Conservation (phyloP, 2,797 vertebrate genomes). For the Pteropus rufus region DNA sequence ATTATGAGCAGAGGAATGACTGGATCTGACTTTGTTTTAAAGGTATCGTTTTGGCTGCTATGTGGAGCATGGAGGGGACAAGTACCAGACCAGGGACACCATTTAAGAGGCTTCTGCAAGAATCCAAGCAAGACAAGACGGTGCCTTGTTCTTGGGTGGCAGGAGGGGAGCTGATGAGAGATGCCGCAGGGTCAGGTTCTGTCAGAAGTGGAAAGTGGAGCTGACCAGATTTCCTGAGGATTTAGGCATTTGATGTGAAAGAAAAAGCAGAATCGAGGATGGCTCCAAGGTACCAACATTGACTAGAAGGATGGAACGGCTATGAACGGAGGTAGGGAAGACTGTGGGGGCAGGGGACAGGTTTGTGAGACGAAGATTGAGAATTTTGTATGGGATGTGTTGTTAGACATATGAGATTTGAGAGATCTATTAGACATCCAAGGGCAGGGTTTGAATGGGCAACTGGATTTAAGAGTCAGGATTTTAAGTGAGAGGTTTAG, state of each 20-base stretch:
- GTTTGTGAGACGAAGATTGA: not conserved
- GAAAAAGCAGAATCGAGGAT: not conserved
- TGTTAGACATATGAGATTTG: not conserved
- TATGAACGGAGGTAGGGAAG: not conserved
- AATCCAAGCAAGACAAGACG: not conserved
- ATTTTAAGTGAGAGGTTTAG: not conserved
- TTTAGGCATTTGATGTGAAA: not conserved
- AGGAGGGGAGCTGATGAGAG: not conserved
- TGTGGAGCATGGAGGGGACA: not conserved
- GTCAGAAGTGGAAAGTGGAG: not conserved
- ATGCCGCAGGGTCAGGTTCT: not conserved
- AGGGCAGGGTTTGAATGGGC: not conserved
- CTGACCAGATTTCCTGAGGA: not conserved
- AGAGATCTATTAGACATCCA: not conserved
- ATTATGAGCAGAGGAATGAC: not conserved
- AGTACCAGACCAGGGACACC: not conserved
- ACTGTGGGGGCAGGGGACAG: no score
- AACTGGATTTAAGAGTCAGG: not conserved
- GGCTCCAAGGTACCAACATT: not conserved
- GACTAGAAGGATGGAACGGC: not conserved
- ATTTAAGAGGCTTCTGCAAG: not conserved
- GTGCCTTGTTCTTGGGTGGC: not conserved
- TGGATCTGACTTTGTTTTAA: not conserved
- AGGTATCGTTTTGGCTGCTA: not conserved
- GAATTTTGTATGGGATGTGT: not conserved